Evolutionary conservation across 1,140 invertebrate genomes (phyloP).

Genomic region (Aphelenchoides fujianensis): DNA sequence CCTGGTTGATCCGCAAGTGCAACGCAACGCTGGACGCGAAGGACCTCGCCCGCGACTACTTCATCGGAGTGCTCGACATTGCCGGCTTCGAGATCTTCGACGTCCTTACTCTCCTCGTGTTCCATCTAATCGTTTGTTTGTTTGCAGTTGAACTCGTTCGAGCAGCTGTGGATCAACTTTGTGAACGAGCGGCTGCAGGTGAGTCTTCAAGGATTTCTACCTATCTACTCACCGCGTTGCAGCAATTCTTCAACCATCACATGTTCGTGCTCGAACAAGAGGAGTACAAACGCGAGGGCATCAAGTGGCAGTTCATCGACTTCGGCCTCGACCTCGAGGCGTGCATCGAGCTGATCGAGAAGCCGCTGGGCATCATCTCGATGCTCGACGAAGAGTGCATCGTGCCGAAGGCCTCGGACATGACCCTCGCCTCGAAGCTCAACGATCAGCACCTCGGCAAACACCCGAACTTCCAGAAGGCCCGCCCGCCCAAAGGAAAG

Average conservation of each 20-base stretch:
- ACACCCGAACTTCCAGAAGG: constrained; percentile 84
- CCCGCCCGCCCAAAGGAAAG: constrained; percentile 85
- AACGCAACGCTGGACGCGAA: constrained; percentile 69
- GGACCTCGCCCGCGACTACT: constrained; percentile 57
- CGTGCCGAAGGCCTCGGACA: constrained; percentile 99
- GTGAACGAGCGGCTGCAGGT: constrained; percentile 98
- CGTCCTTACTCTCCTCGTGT: too few relatives aligned
- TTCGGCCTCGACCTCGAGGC: constrained; percentile 97
- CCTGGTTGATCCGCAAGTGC: constrained; percentile 68
- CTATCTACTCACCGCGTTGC: too few relatives aligned
- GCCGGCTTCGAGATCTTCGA: constrained; percentile 99
- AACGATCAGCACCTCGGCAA: constrained; percentile 98
- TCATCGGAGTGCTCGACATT: constrained; percentile 95
- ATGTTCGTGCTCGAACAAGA: constrained; percentile 97
- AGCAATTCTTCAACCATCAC: constrained; percentile 97
- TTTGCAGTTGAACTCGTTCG: constrained; percentile 86
- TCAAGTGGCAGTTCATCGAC: constrained; percentile 98
- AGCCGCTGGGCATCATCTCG: constrained; percentile 99
- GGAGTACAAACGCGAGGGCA: constrained; percentile 94
- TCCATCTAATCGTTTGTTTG: too few relatives aligned
- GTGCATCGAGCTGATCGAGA: constrained; percentile 98
- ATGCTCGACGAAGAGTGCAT: constrained; percentile 99
- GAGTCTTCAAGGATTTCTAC: too few relatives aligned
- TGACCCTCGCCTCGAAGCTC: constrained; percentile 94
- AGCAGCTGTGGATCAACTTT: constrained; percentile 99